Conservation (phyloP, 2,797 vertebrate genomes). For the Hippoglossus hippoglossus region DNA sequence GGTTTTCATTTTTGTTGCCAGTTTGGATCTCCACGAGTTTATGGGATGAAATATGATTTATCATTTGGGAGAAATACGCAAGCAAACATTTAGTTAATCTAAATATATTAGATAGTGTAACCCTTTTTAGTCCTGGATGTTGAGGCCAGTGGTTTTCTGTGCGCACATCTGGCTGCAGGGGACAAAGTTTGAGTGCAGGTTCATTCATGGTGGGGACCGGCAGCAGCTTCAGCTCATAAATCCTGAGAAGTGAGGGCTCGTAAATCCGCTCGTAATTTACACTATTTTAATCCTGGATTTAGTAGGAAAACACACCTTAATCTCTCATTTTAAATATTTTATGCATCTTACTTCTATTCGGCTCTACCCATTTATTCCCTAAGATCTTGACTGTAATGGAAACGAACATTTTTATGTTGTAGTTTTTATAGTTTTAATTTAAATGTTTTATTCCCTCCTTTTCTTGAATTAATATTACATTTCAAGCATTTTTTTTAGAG, state of each 20-base stretch:
- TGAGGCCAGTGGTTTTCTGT: conserved; percentile 18
- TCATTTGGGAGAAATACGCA: neutral
- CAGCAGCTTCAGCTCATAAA: conserved; percentile 34
- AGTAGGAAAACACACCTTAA: neutral
- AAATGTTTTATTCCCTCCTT: neutral
- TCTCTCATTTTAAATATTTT: neutral
- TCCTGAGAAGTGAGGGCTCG: conserved; percentile 13
- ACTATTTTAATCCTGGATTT: neutral
- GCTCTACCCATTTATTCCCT: neutral
- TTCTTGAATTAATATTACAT: neutral
- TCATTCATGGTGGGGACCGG: conserved; percentile 31
- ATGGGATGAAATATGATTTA: conserved; percentile 5
- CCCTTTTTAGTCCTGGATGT: neutral
- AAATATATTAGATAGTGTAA: neutral
- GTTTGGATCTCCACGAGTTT: neutral
- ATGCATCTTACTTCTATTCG: neutral
- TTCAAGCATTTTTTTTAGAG: neutral
- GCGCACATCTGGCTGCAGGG: conserved; percentile 73
- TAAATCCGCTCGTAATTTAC: conserved; percentile 10
- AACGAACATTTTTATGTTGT: neutral
- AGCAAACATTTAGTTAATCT: neutral
- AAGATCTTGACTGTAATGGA: neutral
- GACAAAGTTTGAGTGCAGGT: conserved; percentile 73
- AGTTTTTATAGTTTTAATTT: neutral
- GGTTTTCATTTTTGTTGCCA: conserved; percentile 4